Base-by-base conservation (phyloP, 2,888 invertebrate genomes). In the Leptarthrus brevirostris region DNA sequence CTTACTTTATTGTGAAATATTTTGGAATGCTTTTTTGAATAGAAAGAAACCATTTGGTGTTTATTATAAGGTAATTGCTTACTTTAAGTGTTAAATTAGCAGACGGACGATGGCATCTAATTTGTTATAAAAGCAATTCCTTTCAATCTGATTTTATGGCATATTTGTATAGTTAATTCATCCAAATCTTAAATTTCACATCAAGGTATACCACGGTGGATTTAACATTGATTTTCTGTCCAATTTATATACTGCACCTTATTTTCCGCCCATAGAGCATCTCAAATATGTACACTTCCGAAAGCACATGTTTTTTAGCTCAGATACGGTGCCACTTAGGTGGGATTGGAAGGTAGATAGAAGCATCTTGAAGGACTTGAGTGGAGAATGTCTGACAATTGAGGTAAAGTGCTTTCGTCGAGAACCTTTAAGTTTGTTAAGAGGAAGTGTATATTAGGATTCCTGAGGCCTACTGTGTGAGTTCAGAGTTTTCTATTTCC, bases 211-310 rank as follows among this genome's bases (percentile, higher is more conserved):
- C 12, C 20, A 36, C 5, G 2, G 20, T 22, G 20, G 36, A 36
- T 61, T n/a, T n/a, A 40, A 40, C 40, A 61, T 61, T 61, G 61
- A 61, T 61, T 61, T 61, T 61, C 61, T 61, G 61, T 61, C 61
- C 47, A 22, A 47, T 66, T 66, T 47, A 66, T 47, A 10, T 22
- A 66, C 24, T 66, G 12, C 44, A 66, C n/a, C n/a, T n/a, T n/a
- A 20, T 47, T 16, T 2, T 40, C 40, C 22, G 12, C 20, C 61
- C 40, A n/a, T 47, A 8, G 8, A 30, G 4, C 8, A n/a, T 30
- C 30, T 8, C 18, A 58, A 18, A 53, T 6, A 2, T 12, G 12
- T 22, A 53, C 18, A 58, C 58, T 8, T 18, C 54, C 34, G n/a
- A n/a, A n/a, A n/a, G n/a, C n/a, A n/a, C n/a, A n/a, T n/a, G n/a